These are phyloP conservation scores for Calliphora vicina DNA, from an alignment of 1,140 invertebrate genomes.

Conservation along the genomic window DNA sequence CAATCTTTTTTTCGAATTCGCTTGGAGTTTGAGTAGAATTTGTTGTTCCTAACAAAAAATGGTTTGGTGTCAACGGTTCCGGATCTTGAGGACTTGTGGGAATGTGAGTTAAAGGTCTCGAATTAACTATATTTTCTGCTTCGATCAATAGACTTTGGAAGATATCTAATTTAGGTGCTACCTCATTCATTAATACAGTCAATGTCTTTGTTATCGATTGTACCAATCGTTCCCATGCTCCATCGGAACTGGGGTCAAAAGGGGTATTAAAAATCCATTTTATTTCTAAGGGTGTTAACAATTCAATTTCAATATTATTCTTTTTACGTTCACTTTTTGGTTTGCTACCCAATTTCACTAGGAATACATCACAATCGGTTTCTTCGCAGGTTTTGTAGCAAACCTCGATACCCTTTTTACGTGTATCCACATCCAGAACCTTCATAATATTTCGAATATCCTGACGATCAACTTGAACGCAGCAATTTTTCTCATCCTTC, in stretches of 20 bases:
- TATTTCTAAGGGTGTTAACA: constrained; percentile 49
- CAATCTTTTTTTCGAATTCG: not conserved
- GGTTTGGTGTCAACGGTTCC: constrained; percentile 35
- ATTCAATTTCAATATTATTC: constrained; percentile 60
- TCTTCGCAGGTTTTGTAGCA: constrained; percentile 61
- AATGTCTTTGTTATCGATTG: constrained; percentile 44
- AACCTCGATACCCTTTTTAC: constrained; percentile 59
- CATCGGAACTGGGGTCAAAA: too few species aligned
- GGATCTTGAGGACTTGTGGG: constrained; percentile 46
- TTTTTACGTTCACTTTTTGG: constrained; percentile 52
- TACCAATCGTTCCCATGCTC: too few species aligned
- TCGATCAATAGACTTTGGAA: constrained; percentile 46
- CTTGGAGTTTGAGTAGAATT: constrained; percentile 30
- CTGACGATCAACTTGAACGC: constrained; percentile 53
- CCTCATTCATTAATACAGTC: constrained; percentile 36
- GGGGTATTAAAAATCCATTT: constrained; percentile 38
- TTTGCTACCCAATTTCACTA: constrained; percentile 60
- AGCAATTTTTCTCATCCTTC: constrained; percentile 47
- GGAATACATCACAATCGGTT: constrained; percentile 60
- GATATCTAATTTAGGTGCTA: constrained; percentile 43
- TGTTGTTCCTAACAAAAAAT: not conserved
- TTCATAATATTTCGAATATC: constrained; percentile 56
- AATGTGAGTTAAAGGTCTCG: constrained; percentile 48
- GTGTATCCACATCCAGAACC: constrained; percentile 54
- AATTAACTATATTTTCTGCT: constrained; percentile 46